Base-by-base conservation (phyloP, 1,140 invertebrate genomes). In the Paraescarpia echinospica region DNA sequence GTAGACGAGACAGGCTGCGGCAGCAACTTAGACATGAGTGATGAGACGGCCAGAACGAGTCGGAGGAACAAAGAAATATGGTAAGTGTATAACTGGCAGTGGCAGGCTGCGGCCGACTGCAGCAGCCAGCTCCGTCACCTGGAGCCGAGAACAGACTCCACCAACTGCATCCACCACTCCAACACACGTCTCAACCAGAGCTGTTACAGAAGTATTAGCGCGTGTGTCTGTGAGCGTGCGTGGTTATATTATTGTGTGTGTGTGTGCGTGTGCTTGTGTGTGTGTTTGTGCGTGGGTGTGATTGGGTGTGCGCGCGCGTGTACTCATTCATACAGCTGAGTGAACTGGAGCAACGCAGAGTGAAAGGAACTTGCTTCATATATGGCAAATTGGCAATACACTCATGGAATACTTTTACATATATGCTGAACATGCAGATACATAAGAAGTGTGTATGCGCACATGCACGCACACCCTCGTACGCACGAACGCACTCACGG, bases 21-120 rank as follows among this genome's bases (percentile, higher is more conserved):
- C 59, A 77, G 59, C 59, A 77, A 27, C 59, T 77, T 12, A 27
- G 22, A 18, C 22, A 22, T 77, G 59, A 77, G 59, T 77, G 59
- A 77, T 77, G 59, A 77, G 59, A 77, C 59, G 14, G 59, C 8
- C 59, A 77, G 59, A 77, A 77, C 14, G 59, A 31, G 59, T 22
- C 59, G 59, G 59, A 77, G 59, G 59, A 77, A 77, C 59, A 77
- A 77, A 77, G 59, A 77, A 77, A 77, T 77, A 77, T 77, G 59
- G 59, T 77, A 77, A 77, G 59, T 77, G 59, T 27, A 77, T 77
- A 77, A 77, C 59, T 77, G 59, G 59, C 59, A 77, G 59, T 77
- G 59, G 22, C 59, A 77, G 59, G 59, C 59, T 77, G 18, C 59
- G 9, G 59, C 59, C 59, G 59, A 77, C 59, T 77, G 27, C 18